Evolutionary conservation across 2,888 invertebrate genomes (phyloP), one percentile per base, ranked within the genome.

Genomic region (Scrobipalpa atriplicella): DNA sequence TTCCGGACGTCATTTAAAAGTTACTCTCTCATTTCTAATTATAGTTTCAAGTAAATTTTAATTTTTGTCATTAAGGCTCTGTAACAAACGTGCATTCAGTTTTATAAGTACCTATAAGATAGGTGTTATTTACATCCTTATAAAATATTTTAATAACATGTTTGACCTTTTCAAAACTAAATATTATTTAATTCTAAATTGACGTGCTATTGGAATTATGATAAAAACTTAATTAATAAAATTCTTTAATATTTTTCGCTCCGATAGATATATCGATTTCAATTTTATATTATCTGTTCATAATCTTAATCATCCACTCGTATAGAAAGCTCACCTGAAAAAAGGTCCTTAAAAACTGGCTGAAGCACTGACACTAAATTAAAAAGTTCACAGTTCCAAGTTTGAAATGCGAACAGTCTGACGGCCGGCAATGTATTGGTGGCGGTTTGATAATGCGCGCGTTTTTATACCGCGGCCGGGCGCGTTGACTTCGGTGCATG

Each of bases 401-500:
- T 77, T 78, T 75, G 76, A 81, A 85, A 85, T 89, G 86, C 83
- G 87, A 79, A 78, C 89, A 86, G 81, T 83, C 80, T 83, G 89
- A 86, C 88, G 79, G 87, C 79, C 85, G 83, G 86, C 87, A 83
- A 89, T 86, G 87, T 88, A 92, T 90, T 92, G 90, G 85, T 84
- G 79, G 80, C 78, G 76, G 83, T 78, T 75, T 85, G 87, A 86
- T 86, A 86, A 84, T 78, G 82, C 77, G 75, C 77, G 78, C 78
- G 82, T 81, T 90, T 92, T 86, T 92, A 92, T 92, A 92, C 79
- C 76, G 72, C 71, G 78, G 81, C 79, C 81, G 77, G 81, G 79
- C 81, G 77, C 80, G 80, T 80, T 82, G 82, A 76, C 84, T 79
- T 76, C 81, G 75, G 76, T 82, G 82, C 16, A n/a, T 1, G 47